Percentiles rank a stretch among this genome's conserved stretches.
Evolutionary conservation across 1,140 invertebrate species (phyloP).

Genomic region (Forficula auricularia): DNA sequence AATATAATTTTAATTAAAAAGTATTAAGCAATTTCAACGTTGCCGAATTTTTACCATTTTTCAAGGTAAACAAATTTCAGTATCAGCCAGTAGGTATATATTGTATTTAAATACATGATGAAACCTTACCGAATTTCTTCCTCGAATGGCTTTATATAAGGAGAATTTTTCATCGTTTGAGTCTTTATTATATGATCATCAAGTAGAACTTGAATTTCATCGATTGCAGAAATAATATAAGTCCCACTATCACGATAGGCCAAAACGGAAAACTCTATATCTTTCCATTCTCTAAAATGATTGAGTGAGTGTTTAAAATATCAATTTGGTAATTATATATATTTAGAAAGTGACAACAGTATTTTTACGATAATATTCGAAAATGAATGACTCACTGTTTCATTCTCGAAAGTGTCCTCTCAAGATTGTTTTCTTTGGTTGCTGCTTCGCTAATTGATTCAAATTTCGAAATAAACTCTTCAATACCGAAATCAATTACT

Average conservation of each 20-base stretch:
- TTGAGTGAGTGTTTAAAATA: too few species aligned
- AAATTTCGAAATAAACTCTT: conserved; percentile 80
- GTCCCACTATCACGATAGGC: conserved; percentile 73
- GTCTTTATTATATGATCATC: conserved; percentile 95
- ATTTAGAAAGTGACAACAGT: too few species aligned
- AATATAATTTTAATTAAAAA: too few species aligned
- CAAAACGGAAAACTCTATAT: conserved; percentile 62
- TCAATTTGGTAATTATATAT: too few species aligned
- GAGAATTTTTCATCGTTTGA: conserved; percentile 93
- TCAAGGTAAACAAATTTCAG: too few species aligned
- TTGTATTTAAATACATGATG: too few species aligned
- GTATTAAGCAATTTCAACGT: too few species aligned
- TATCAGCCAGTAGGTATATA: too few species aligned
- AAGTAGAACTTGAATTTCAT: conserved; percentile 86
- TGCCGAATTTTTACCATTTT: too few species aligned
- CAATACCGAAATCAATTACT: conserved; percentile 76
- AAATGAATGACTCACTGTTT: conserved; percentile 30
- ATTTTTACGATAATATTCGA: too few species aligned
- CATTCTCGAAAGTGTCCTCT: conserved; percentile 81
- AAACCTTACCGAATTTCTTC: conserved; percentile 55
- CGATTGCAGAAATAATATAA: conserved; percentile 72
- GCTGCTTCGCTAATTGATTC: conserved; percentile 86
- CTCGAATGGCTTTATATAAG: conserved; percentile 91
- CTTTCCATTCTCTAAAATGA: conserved; percentile 67
- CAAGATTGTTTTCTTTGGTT: conserved; percentile 85